These are phyloP conservation scores for Marmota monax DNA, from an alignment of 2,113 vertebrate species.

Conservation along the genomic window DNA sequence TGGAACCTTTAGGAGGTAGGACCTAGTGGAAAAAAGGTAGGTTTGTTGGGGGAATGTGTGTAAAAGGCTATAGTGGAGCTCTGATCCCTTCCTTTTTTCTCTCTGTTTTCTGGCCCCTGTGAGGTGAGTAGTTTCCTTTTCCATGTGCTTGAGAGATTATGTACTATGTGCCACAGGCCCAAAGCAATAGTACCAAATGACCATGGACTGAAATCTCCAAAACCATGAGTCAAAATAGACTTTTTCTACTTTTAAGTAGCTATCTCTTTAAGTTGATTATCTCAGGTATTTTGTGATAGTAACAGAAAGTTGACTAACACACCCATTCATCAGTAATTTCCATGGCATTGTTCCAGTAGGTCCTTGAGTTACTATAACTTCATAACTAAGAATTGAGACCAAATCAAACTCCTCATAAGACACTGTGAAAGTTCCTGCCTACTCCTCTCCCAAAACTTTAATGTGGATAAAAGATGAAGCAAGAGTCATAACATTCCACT, in stretches of 20 bases:
- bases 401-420: not conserved
- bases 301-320: not conserved
- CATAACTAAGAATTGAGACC: not conserved
- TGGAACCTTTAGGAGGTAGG: not conserved
- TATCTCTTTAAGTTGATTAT: not conserved
- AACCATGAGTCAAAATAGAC: not conserved
- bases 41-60: not conserved
- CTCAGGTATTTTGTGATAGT: not conserved
- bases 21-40: not conserved
- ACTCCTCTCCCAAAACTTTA: not conserved
- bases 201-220: not conserved
- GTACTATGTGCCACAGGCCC: not conserved
- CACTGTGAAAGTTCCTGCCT: not conserved
- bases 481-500: not conserved
- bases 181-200: not conserved
- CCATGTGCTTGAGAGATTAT: accelerated
- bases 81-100: not conserved
- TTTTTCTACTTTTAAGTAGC: not conserved
- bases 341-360: not conserved
- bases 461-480: not conserved
- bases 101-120: no score
- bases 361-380: not conserved
- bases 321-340: not conserved
- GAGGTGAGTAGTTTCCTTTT: not conserved
- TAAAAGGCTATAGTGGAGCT: no score